These are phyloP conservation scores for Anagyrus pseudococci DNA, from an alignment of 2,888 invertebrate species.

Conservation along the genomic window DNA sequence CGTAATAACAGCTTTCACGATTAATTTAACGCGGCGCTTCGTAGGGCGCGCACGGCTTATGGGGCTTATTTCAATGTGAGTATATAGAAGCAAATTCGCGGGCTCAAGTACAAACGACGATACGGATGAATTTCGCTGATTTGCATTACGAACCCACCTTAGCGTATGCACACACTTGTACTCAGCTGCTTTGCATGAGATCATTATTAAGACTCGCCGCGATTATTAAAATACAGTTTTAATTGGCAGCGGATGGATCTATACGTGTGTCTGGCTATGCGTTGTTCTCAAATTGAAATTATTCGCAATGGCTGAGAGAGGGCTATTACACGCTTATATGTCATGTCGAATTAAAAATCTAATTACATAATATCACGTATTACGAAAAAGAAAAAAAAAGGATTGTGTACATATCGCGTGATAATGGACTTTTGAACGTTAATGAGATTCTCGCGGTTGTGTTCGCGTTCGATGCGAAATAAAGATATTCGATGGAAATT, in stretches of 20 bases:
- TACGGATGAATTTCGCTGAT: conserved; percentile 4
- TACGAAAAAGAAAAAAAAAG: neutral
- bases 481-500: no score
- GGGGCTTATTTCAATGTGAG: no score
- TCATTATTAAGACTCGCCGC: neutral
- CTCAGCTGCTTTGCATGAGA: neutral
- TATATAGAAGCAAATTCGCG: no score
- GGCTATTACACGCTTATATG: conserved; percentile 25
- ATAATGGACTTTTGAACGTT: no score
- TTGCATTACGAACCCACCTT: conserved; percentile 2
- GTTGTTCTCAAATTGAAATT: conserved; percentile 30
- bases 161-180: no score
- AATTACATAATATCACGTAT: neutral
- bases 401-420: neutral
- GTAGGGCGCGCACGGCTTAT: no score
- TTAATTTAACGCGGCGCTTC: conserved; percentile 37
- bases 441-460: no score
- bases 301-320: conserved; percentile 13
- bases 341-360: conserved; percentile 22
- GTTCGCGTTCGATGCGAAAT: no score
- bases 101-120: neutral
- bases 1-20: conserved; percentile 36
- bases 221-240: conserved; percentile 30
- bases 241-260: conserved; percentile 23
- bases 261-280: neutral